A percentile compares a stretch with the other conserved stretches of the same genome.
These are phyloP conservation scores for Calephelis nemesis DNA, from an alignment of 1,140 invertebrate genomes.

Conservation along the genomic window DNA sequence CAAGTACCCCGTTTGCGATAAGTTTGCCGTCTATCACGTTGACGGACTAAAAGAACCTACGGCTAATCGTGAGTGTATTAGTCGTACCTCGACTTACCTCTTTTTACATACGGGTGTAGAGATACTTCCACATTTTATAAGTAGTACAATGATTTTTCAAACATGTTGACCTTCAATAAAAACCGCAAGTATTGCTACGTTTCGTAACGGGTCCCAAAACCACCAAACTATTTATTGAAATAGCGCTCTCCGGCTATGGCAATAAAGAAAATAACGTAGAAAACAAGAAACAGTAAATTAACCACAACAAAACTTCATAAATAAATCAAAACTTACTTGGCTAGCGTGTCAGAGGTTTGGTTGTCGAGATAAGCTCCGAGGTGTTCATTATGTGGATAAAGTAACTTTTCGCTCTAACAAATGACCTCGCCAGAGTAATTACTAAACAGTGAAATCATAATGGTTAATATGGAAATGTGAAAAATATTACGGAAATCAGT, in stretches of 20 bases:
- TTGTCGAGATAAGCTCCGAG: conserved; percentile 15
- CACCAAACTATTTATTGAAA: not conserved
- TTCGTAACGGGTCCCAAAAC: not conserved
- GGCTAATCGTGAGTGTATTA: too few species aligned
- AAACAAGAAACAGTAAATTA: conserved; percentile 18
- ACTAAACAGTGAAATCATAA: conserved; percentile 7
- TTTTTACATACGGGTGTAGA: too few species aligned
- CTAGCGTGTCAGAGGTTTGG: conserved; percentile 15
- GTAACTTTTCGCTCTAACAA: conserved; percentile 11
- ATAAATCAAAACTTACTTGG: conserved; percentile 18
- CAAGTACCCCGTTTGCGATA: too few species aligned
- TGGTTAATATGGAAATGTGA: conserved; percentile 2
- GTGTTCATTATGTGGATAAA: conserved; percentile 16
- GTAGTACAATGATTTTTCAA: too few species aligned
- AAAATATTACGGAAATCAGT: not conserved
- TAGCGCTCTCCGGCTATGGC: not conserved
- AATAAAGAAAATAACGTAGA: conserved; percentile 15
- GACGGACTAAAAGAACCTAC: too few species aligned
- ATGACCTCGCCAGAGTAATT: conserved; percentile 11
- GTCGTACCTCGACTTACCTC: too few species aligned
- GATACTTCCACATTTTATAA: too few species aligned
- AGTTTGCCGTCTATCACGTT: too few species aligned
- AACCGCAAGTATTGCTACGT: too few species aligned
- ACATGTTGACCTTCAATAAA: too few species aligned
- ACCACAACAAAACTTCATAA: conserved; percentile 18